Base-by-base conservation (phyloP, 1,140 invertebrate species). In the Camponotus floridanus region DNA sequence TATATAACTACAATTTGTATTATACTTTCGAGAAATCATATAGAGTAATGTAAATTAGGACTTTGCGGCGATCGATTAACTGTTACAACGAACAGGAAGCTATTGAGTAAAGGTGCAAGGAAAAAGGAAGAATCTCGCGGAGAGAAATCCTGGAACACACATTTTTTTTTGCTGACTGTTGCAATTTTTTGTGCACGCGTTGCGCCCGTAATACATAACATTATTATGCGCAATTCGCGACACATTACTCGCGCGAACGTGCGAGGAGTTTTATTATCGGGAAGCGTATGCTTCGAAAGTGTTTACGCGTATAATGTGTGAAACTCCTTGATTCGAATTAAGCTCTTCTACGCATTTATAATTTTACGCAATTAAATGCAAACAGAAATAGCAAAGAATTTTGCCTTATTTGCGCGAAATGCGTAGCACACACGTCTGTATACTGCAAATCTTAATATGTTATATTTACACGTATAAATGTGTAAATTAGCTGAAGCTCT, bases 291-390 rank as follows among this genome's bases (percentile, higher is more conserved):
- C 51, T 81, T 86, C 55, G 90, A 91, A 91, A 91, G 84, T 61
- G 83, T 90, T 91, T 81, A 91, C 90, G 90, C 71, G 86, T 11
- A n/a, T 61, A 21, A 55, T 45, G 11, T 73, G 39, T 61, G 89
- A 67, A 86, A 90, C 88, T 59, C 83, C n/a, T 73, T 26, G 57
- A 71, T 26, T 48, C 13, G 13, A 21, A 48, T 67, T 65, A 59
- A 86, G 45, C 61, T 59, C 26, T 71, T 36, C 45, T 67, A 42
- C 64, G 11, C 42, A 21, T 48, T 51, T 45, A 45, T 31, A 48
- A 45, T 26, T 64, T 68, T 51, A 45, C 45, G 21, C 67, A 55
- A 74, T 73, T 74, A 74, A 62, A 83, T 13, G 55, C 48, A 83
- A 39, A 81, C 18, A 33, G 36, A 26, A 59, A 7, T 11, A 59